phyloP scores from a whole-genome alignment of 2,888 invertebrate species.

The Hyposoter dolosus region DNA sequence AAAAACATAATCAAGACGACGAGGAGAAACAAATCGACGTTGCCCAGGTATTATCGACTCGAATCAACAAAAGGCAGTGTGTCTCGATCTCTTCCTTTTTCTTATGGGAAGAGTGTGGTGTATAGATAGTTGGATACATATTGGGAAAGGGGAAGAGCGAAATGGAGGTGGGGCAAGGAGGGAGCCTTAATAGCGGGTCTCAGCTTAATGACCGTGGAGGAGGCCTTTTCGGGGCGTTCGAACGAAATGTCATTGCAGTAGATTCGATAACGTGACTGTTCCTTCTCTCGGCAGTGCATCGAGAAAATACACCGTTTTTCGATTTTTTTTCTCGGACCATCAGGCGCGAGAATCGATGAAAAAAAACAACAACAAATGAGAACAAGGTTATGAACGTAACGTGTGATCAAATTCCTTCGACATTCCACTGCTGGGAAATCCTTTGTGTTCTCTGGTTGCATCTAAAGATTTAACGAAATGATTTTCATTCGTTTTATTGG shows the following conservation, averaged over 20 bases:
- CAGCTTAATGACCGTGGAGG: constrained; percentile 80
- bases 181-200: constrained; percentile 82
- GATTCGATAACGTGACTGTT: constrained; percentile 79
- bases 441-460: neutral
- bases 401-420: constrained; percentile 10
- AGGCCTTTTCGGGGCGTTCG: constrained; percentile 68
- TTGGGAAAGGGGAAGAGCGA: constrained; percentile 37
- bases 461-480: neutral
- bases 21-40: constrained; percentile 67
- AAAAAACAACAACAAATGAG: neutral
- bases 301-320: constrained; percentile 5
- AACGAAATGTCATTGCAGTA: constrained; percentile 83
- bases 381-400: neutral
- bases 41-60: constrained; percentile 82
- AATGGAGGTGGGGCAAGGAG: constrained; percentile 68
- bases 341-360: neutral
- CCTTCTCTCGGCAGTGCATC: constrained; percentile 48
- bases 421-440: constrained; percentile 20
- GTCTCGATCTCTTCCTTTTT: constrained; percentile 47
- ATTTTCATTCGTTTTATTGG: constrained; percentile 64
- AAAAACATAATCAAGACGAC: constrained; percentile 52
- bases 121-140: constrained; percentile 44
- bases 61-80: constrained; percentile 80
- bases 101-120: constrained; percentile 3
- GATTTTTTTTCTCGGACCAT: neutral